Base-by-base conservation (phyloP, 2,797 vertebrate species). In the Synaphobranchus kaupii region DNA sequence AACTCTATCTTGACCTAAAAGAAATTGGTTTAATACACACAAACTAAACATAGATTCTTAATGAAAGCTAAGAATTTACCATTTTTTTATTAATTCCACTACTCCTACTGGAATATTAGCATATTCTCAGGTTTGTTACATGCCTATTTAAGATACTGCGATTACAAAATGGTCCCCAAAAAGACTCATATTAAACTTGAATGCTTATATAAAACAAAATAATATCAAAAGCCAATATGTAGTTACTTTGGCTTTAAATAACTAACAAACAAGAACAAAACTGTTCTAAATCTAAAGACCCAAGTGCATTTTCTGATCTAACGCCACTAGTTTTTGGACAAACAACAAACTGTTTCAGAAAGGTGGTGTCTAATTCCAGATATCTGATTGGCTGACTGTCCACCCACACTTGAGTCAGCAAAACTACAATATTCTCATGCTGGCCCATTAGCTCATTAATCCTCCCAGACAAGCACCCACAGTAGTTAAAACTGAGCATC, bases 401-500 rank as follows among this genome's bases (percentile, higher is more conserved):
- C 84, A 47, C 56, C 34, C 25, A 44, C 17, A 44, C 56, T 63
- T 56, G 82, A 83, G 50, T 83, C 82, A 83, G 82, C 58, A 84
- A 84, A 63, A 47, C 39, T 84, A n/a, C 22, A 44, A 44, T 47
- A 44, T 47, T 34, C 56, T 48, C 60, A 56, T 56, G 20, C 80
- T 82, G 20, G 81, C 28, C 52, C n/a, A 81, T 81, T 50, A 84
- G 83, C 52, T 84, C 50, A 84, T 39, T 84, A 39, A 58, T 20
- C 84, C 84, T 66, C 84, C 84, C 39, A 48, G 58, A 6, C 7
- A 66, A 13, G 39, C 84, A 84, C 39, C 39, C 60, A 84, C 84
- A 84, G 56, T n/a, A 66, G 58, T 13, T 84, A 84, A 52, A 66
- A 84, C 56, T 68, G 39, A 84, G 39, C 34, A 84, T 44, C 52